Conservation (phyloP, 2,797 vertebrate species). For the Ctenopoma kingsleyae region DNA sequence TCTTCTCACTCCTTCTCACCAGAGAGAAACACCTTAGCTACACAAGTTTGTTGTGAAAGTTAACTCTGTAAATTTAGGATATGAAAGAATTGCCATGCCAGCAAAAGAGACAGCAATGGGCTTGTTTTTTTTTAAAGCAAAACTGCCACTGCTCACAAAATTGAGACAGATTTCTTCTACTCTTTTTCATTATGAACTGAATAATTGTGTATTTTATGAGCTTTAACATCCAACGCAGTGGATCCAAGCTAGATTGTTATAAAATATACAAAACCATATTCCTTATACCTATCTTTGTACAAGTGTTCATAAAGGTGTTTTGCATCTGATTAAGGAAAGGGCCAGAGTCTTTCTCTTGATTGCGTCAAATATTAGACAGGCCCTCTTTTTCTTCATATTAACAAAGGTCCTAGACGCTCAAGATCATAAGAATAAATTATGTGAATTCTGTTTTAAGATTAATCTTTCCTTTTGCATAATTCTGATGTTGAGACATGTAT, state of each 20-base stretch:
- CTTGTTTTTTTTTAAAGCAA: slow-evolving; percentile 39
- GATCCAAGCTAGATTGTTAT: slow-evolving; percentile 24
- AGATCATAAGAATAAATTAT: slow-evolving; percentile 68
- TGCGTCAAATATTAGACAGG: slow-evolving; percentile 60
- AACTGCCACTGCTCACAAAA: slow-evolving; percentile 17
- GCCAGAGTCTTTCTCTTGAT: slow-evolving; percentile 42
- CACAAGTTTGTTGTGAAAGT: slow-evolving; percentile 70
- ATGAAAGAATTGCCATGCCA: slow-evolving; percentile 49
- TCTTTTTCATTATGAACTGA: slow-evolving; percentile 26
- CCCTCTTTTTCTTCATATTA: slow-evolving; percentile 52
- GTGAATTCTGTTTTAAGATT: slow-evolving; percentile 62
- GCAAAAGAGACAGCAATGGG: slow-evolving; percentile 47
- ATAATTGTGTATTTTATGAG: slow-evolving; percentile 2
- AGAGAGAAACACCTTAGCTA: slow-evolving; percentile 67
- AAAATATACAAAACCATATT: slow-evolving; percentile 24
- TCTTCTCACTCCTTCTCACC: slow-evolving; percentile 40
- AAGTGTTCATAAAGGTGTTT: slow-evolving; percentile 51
- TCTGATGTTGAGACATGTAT: slow-evolving; percentile 35
- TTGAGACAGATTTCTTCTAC: slow-evolving; percentile 18
- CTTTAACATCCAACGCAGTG: slow-evolving; percentile 15
- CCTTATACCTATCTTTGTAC: slow-evolving; percentile 23
- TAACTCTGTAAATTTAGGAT: slow-evolving; percentile 48
- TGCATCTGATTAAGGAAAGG: slow-evolving; percentile 39
- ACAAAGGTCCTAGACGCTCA: slow-evolving; percentile 46
- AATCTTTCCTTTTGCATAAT: slow-evolving; percentile 41